Conservation (phyloP, 2,888 invertebrate species). For the Clistopyga incitator region DNA sequence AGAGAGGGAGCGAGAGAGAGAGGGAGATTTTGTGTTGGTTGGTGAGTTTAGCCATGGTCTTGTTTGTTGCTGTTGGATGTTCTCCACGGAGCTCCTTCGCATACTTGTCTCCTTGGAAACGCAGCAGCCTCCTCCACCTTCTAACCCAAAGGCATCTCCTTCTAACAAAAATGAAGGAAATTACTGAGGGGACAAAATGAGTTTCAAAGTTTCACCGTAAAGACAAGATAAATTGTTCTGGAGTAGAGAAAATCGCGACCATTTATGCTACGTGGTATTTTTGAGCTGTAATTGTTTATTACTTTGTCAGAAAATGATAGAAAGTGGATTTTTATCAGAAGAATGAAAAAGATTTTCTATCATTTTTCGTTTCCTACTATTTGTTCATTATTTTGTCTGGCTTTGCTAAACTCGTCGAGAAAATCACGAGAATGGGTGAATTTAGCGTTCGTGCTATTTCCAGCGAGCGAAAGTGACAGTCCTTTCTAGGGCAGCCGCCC, state of each 20-base stretch:
- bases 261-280: neutral
- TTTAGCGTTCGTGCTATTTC: conserved; percentile 50
- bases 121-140: conserved; percentile 4
- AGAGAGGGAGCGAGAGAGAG: neutral
- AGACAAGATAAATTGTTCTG: neutral
- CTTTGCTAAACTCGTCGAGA: neutral
- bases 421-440: conserved; percentile 16
- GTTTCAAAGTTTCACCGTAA: too few relatives aligned
- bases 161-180: neutral
- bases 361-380: too few relatives aligned
- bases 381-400: too few relatives aligned
- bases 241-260: neutral
- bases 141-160: neutral
- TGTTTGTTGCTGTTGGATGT: conserved; percentile 28
- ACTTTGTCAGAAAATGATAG: neutral
- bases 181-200: neutral
- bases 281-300: neutral
- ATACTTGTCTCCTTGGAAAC: conserved; percentile 28
- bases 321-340: too few relatives aligned
- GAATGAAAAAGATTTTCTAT: neutral
- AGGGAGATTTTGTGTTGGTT: conserved; percentile 26
- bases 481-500: conserved; percentile 46
- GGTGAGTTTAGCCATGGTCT: conserved; percentile 30
- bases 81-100: neutral
- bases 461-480: conserved; percentile 69